Conservation (phyloP, 92 coral and sea anemone genomes). For the Zoanthus sociatus region DNA sequence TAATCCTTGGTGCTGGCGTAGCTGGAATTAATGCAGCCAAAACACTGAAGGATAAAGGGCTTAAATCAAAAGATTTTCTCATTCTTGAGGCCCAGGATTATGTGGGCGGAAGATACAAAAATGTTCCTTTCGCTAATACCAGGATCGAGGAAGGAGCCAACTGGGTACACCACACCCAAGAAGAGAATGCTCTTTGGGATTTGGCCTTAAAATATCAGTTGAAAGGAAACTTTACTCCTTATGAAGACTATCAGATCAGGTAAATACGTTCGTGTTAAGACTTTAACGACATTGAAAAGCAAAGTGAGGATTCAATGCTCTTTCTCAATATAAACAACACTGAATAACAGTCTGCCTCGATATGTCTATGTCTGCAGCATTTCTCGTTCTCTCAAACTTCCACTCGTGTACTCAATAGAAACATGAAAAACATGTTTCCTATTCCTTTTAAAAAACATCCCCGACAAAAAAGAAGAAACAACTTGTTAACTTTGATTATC, state of each 20-base stretch:
- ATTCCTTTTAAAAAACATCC: no score
- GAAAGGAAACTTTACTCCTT: neutral
- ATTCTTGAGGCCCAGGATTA: conserved; percentile 89
- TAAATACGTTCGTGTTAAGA: neutral
- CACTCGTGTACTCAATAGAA: no score
- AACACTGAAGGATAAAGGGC: conserved; percentile 71
- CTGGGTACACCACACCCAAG: conserved; percentile 77
- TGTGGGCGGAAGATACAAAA: conserved; percentile 84
- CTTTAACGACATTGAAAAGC: no score
- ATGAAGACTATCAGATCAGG: conserved; percentile 36
- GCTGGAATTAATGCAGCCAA: conserved; percentile 85
- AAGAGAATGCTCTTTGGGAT: conserved; percentile 39
- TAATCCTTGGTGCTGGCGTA: conserved; percentile 89
- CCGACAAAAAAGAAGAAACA: no score
- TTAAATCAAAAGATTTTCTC: conserved; percentile 65
- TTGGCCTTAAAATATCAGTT: conserved; percentile 31
- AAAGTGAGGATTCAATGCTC: no score
- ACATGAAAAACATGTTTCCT: no score
- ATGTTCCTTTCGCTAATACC: conserved; percentile 56
- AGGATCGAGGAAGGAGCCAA: conserved; percentile 83
- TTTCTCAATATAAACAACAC: no score
- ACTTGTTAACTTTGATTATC: no score
- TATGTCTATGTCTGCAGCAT: no score
- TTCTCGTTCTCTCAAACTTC: no score
- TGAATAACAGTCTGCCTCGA: no score